Conservation (phyloP, 1,140 invertebrate species). For the Drosophila pruinosa region DNA sequence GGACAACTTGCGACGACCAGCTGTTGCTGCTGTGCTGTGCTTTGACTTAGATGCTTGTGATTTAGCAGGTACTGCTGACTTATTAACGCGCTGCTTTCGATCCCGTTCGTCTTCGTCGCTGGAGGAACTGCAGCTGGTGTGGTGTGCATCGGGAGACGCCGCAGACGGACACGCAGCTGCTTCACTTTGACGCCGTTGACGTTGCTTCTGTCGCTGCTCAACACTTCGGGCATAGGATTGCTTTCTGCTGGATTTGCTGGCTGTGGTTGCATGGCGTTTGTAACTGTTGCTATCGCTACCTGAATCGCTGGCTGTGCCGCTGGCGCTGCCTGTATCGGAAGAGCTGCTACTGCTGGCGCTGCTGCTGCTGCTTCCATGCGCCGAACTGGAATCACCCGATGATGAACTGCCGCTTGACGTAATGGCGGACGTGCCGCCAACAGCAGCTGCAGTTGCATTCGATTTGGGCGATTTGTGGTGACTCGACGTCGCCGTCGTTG, state of each 20-base stretch:
- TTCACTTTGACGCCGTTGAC: slow-evolving; percentile 78
- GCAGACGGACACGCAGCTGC: slow-evolving; percentile 57
- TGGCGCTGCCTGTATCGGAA: slow-evolving; percentile 38
- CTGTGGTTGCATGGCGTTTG: slow-evolving; percentile 7
- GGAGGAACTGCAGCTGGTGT: slow-evolving; percentile 83
- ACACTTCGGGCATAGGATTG: slow-evolving; percentile 65
- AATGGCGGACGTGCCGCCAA: slow-evolving; percentile 57
- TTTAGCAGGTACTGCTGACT: slow-evolving; percentile 74
- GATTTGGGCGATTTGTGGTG: slow-evolving; percentile 50
- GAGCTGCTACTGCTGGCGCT: slow-evolving; percentile 18
- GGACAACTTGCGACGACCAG: slow-evolving; percentile 44
- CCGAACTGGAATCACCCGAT: slow-evolving; percentile 75
- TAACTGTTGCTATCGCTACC: slow-evolving; percentile 53
- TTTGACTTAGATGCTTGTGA: slow-evolving; percentile 72
- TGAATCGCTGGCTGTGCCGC: slow-evolving; percentile 53
- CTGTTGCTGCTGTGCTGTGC: slow-evolving; percentile 30
- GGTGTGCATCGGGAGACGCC: slow-evolving; percentile 59
- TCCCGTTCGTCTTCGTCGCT: slow-evolving; percentile 32
- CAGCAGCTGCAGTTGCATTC: neutral
- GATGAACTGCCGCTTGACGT: slow-evolving; percentile 74
- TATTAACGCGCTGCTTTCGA: slow-evolving; percentile 19
- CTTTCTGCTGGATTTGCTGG: slow-evolving; percentile 41
- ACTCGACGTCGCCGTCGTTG: slow-evolving; percentile 65
- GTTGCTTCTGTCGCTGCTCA: slow-evolving; percentile 81
- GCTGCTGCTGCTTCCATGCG: slow-evolving; percentile 43